Percentiles rank a stretch among this genome's conserved stretches.
Conservation (phyloP, 2,113 vertebrate species). For the Cavia porcellus region DNA sequence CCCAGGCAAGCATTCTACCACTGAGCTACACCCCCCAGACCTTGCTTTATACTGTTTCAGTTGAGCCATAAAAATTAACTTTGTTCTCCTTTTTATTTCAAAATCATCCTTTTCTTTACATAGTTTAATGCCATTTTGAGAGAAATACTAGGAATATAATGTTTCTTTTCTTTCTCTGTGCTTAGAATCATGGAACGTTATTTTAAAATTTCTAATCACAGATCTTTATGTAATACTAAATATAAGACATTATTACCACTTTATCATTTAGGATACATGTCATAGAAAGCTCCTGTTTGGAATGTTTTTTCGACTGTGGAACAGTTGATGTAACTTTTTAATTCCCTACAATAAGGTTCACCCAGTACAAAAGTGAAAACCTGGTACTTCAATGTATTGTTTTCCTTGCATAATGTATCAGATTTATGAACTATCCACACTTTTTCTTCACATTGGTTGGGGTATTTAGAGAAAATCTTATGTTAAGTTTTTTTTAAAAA, state of each 20-base stretch:
- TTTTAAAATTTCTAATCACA: conserved; percentile 34
- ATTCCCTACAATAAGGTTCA: background rate
- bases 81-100: conserved; percentile 28
- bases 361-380: conserved; percentile 24
- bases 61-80: conserved; percentile 55
- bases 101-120: conserved; percentile 60
- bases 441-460: background rate
- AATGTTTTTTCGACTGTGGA: background rate
- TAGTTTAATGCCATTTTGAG: conserved; percentile 66
- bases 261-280: background rate
- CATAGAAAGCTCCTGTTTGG: conserved; percentile 17
- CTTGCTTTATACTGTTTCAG: conserved; percentile 71
- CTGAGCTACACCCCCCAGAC: background rate
- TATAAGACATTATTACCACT: conserved; percentile 21
- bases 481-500: background rate
- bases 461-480: background rate
- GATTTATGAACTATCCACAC: background rate
- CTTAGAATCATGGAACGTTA: conserved; percentile 9
- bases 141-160: conserved; percentile 51
- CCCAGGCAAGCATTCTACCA: background rate
- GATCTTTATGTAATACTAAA: background rate
- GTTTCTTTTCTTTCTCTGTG: conserved; percentile 48
- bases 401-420: background rate
- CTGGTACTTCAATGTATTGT: background rate
- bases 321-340: background rate